Evolutionary conservation across 64 coral and sea anemone genomes (phyloP).

Genomic region (Trachythela sp.): DNA sequence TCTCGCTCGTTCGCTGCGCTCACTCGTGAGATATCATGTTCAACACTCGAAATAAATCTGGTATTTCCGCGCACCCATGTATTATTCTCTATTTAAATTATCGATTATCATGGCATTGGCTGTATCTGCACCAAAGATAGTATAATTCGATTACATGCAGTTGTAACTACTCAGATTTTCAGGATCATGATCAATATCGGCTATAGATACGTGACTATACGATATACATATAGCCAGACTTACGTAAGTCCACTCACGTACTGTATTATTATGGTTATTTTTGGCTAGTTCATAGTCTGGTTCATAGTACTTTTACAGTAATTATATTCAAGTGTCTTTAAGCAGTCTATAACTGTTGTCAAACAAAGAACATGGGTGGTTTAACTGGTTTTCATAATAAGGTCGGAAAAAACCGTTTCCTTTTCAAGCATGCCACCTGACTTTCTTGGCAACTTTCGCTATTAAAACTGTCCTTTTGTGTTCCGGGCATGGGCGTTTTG

Average conservation of each 20-base stretch:
- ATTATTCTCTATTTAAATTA: too few relatives aligned
- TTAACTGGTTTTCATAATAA: background rate
- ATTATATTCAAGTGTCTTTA: background rate
- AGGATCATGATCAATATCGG: too few relatives aligned
- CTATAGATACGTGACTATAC: too few relatives aligned
- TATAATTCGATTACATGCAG: too few relatives aligned
- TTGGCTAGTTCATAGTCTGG: background rate
- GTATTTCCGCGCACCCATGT: too few relatives aligned
- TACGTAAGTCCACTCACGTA: background rate
- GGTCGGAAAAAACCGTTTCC: background rate
- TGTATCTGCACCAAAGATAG: too few relatives aligned
- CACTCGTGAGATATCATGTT: too few relatives aligned
- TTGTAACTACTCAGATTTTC: too few relatives aligned
- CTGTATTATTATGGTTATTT: background rate
- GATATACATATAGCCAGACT: too few relatives aligned
- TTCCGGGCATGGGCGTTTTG: background rate
- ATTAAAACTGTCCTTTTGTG: background rate
- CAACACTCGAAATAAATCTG: too few relatives aligned
- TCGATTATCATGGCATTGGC: too few relatives aligned
- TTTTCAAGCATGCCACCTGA: background rate
- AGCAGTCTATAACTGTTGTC: background rate
- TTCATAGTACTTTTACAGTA: constrained; percentile 6
- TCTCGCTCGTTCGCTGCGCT: too few relatives aligned
- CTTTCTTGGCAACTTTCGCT: background rate
- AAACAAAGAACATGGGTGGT: background rate